These are phyloP conservation scores for Eriosoma lanigerum DNA, from an alignment of 1,140 invertebrate genomes.

Conservation along the genomic window DNA sequence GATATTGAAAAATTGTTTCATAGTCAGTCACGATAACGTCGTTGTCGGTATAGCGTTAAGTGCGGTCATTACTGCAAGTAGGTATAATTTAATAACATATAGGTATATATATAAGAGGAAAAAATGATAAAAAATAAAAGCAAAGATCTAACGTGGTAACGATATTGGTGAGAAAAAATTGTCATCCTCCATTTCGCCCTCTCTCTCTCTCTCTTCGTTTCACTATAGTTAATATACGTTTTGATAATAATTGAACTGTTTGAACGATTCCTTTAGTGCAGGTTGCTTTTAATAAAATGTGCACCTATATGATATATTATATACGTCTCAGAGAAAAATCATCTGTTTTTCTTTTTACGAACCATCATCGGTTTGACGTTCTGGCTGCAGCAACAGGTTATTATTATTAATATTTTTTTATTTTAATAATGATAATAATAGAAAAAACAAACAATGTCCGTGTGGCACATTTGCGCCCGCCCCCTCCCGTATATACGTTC, in stretches of 20 bases:
- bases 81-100: too few species aligned
- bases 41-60: background rate
- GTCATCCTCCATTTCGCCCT: too few species aligned
- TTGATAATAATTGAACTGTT: slow-evolving; percentile 37
- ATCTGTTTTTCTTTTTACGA: background rate
- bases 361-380: slow-evolving; percentile 16
- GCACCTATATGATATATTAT: background rate
- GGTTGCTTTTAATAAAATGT: background rate
- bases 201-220: too few species aligned
- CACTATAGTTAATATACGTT: background rate
- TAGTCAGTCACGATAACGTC: background rate
- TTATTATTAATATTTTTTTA: background rate
- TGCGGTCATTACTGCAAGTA: background rate
- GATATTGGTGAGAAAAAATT: too few species aligned
- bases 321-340: slow-evolving; percentile 30
- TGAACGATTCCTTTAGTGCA: background rate
- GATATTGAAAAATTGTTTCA: background rate
- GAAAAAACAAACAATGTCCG: slow-evolving; percentile 29
- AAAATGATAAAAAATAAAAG: background rate
- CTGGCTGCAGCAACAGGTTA: slow-evolving; percentile 12
- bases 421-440: background rate
- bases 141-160: background rate
- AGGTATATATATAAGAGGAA: background rate
- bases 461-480: slow-evolving; percentile 25
- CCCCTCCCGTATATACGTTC: background rate